A percentile compares a stretch with the other conserved stretches of the same genome.
Evolutionary conservation across 2,888 invertebrate genomes (phyloP).

Genomic region (Bombyx huttoni): DNA sequence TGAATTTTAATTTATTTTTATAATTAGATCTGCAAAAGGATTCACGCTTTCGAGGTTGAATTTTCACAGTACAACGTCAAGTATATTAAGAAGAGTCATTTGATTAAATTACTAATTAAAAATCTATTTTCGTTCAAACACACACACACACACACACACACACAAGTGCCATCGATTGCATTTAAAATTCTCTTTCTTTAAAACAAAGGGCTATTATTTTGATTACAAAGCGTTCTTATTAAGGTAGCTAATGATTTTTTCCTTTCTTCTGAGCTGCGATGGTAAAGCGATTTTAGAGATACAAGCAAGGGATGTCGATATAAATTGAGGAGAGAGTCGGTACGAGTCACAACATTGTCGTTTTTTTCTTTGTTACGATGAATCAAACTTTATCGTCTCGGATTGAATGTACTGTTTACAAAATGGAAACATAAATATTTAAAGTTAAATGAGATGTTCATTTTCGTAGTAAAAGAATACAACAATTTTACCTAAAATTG

Average conservation of each 20-base stretch:
- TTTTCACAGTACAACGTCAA: too few species aligned
- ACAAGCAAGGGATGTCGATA: conserved; percentile 42
- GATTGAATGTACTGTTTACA: not conserved
- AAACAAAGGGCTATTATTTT: not conserved
- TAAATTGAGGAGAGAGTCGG: conserved; percentile 34
- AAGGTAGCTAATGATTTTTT: conserved; percentile 42
- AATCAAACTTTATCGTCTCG: conserved; percentile 10
- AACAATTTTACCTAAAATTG: too few species aligned
- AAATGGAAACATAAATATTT: not conserved
- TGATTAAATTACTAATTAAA: too few species aligned
- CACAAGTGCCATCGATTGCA: not conserved
- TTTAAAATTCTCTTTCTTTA: not conserved
- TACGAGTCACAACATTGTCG: conserved; percentile 28
- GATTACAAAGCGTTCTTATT: conserved; percentile 20
- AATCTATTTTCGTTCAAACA: too few species aligned
- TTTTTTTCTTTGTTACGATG: conserved; percentile 44
- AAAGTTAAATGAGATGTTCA: not conserved
- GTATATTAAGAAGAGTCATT: too few species aligned
- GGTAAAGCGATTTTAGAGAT: conserved; percentile 36
- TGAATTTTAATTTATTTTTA: too few species aligned
- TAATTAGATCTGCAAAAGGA: too few species aligned
- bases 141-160: too few species aligned
- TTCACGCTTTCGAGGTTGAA: too few species aligned
- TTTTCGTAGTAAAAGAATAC: too few species aligned
- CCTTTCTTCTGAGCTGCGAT: conserved; percentile 41